These are phyloP conservation scores for Drosophila engyochracea DNA, from an alignment of 2,888 invertebrate genomes.

Conservation along the genomic window DNA sequence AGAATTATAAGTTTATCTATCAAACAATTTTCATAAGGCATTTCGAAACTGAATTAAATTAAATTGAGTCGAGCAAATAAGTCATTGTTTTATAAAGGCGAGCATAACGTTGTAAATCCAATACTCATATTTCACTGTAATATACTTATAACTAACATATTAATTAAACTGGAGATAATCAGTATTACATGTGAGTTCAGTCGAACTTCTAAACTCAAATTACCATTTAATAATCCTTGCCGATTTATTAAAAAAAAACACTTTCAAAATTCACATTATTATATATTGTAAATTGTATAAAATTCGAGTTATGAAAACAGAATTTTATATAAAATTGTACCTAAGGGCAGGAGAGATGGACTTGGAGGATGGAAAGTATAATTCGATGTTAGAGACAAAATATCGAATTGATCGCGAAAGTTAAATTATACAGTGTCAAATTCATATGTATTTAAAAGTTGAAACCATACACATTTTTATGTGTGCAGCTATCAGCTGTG, in stretches of 20 bases:
- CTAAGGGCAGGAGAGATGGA: background rate
- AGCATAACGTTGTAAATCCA: too few relatives aligned
- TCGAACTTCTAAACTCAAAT: background rate
- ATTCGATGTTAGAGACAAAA: background rate
- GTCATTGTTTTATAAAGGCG: too few relatives aligned
- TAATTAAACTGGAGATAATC: too few relatives aligned
- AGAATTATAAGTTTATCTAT: background rate
- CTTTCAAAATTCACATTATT: background rate
- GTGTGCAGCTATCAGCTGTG: background rate
- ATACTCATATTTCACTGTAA: too few relatives aligned
- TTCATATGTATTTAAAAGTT: background rate
- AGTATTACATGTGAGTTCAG: background rate
- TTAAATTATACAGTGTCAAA: background rate
- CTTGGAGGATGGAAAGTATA: background rate
- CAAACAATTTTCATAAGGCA: background rate
- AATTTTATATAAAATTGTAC: fast-evolving
- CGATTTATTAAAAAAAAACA: background rate
- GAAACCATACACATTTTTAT: background rate
- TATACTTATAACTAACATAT: too few relatives aligned
- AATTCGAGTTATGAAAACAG: background rate
- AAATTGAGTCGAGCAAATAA: too few relatives aligned
- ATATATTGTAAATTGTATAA: background rate
- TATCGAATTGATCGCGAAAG: background rate
- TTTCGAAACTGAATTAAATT: background rate
- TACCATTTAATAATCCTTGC: background rate